Evolutionary conservation across 2,797 vertebrate species (phyloP).

Genomic region (Micrastur ruficollis): DNA sequence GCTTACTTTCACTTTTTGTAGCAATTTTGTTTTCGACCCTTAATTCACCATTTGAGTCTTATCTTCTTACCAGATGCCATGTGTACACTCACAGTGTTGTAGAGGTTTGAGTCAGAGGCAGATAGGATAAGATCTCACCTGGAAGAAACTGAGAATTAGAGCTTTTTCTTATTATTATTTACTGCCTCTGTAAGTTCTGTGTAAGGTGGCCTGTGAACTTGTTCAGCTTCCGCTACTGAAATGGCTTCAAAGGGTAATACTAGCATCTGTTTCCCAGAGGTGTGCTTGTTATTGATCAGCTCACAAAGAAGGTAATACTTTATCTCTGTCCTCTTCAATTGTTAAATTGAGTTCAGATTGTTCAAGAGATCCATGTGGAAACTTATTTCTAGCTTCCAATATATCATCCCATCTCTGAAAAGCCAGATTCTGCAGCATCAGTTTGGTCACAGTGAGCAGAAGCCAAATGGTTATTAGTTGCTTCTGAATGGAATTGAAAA

Average conservation of each 20-base stretch:
- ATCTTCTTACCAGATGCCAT: neutral
- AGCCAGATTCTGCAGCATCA: slow-evolving; percentile 34
- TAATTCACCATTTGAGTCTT: neutral
- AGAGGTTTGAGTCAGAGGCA: neutral
- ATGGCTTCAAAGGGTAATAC: slow-evolving; percentile 9
- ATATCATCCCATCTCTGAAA: slow-evolving; percentile 31
- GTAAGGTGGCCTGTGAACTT: neutral
- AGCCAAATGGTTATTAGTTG: slow-evolving; percentile 36
- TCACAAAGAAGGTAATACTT: slow-evolving; percentile 31
- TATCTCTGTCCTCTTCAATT: slow-evolving; percentile 40
- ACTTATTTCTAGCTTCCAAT: slow-evolving; percentile 44
- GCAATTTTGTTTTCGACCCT: neutral
- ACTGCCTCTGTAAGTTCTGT: neutral
- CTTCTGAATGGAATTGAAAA: slow-evolving; percentile 34
- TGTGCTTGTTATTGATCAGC: slow-evolving; percentile 43
- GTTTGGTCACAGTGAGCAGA: slow-evolving; percentile 13
- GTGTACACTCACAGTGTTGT: neutral
- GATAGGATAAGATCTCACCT: neutral
- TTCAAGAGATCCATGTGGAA: slow-evolving; percentile 47
- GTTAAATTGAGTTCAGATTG: slow-evolving; percentile 60
- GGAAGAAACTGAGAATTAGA: neutral
- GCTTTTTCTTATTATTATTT: neutral
- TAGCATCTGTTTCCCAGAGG: slow-evolving; percentile 39
- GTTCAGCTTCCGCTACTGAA: neutral
- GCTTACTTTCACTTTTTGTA: neutral